Percentiles rank a stretch among this genome's conserved stretches.
Conservation (phyloP, 1,140 invertebrate species). For the Drosophila jambulina region DNA sequence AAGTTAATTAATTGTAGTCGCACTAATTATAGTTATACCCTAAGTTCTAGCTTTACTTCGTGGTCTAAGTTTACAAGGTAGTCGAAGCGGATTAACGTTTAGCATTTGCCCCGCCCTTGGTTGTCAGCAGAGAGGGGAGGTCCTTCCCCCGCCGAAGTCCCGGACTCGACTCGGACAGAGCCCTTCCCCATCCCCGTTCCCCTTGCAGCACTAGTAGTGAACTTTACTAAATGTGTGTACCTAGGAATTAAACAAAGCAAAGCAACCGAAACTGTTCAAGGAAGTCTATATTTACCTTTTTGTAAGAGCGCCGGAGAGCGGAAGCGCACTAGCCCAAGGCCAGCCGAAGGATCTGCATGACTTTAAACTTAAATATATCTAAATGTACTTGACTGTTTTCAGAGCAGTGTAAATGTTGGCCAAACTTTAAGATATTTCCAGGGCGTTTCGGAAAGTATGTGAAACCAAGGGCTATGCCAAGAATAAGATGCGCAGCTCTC, state of each 20-base stretch:
- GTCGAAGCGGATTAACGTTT: neutral
- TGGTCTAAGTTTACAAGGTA: conserved; percentile 16
- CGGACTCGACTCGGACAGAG: neutral
- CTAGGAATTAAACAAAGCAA: conserved; percentile 45
- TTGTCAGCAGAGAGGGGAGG: conserved; percentile 21
- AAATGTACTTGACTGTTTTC: conserved; percentile 6
- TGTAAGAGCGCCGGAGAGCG: conserved; percentile 4
- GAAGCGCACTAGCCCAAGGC: conserved; percentile 7
- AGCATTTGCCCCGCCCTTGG: conserved; percentile 17
- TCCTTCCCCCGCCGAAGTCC: neutral
- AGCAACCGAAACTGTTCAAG: conserved; percentile 42
- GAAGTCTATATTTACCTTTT: conserved; percentile 39
- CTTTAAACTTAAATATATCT: conserved; percentile 21
- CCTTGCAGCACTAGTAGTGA: conserved; percentile 63
- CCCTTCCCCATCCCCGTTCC: neutral
- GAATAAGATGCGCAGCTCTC: neutral
- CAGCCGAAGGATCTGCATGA: conserved; percentile 16
- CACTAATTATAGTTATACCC: conserved; percentile 16
- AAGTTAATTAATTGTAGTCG: conserved; percentile 67
- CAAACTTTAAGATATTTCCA: neutral
- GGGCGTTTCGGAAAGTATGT: neutral
- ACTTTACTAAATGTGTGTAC: conserved; percentile 62
- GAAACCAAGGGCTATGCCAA: neutral
- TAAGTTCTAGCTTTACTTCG: conserved; percentile 27
- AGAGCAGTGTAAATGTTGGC: neutral